These are phyloP conservation scores for Argyrosomus regius DNA, from an alignment of 2,797 vertebrate genomes.

Conservation along the genomic window DNA sequence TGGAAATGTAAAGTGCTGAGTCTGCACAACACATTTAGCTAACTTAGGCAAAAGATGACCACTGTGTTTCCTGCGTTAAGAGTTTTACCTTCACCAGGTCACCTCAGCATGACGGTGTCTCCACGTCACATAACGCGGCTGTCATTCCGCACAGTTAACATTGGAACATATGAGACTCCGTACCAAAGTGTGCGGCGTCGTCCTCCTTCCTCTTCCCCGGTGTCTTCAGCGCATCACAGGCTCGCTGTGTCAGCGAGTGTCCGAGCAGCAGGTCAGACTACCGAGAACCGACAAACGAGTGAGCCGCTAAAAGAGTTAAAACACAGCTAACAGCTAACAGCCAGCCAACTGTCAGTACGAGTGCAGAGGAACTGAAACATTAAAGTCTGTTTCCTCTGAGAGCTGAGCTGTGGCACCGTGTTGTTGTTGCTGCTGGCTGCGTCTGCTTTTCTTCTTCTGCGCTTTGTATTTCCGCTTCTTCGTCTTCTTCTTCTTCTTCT, in stretches of 20 bases:
- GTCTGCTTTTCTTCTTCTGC: too few species aligned
- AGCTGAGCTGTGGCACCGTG: too few species aligned
- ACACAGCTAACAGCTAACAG: background rate
- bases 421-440: too few species aligned
- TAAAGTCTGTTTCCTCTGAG: too few species aligned
- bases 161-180: background rate
- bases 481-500: too few species aligned
- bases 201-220: background rate
- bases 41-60: background rate
- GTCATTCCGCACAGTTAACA: background rate
- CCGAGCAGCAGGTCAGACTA: background rate
- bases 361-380: background rate
- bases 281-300: background rate
- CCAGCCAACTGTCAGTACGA: background rate
- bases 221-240: constrained; percentile 33
- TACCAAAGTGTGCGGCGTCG: constrained; percentile 5
- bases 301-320: background rate
- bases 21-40: background rate
- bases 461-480: too few species aligned
- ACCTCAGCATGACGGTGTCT: too few species aligned
- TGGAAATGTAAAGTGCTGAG: background rate
- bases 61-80: background rate
- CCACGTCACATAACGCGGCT: too few species aligned
- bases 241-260: constrained; percentile 24
- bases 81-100: background rate